Evolutionary conservation across 1,140 invertebrate species (phyloP), one percentile per base, ranked within the genome.

Genomic region (Philopotamus ludificatus): DNA sequence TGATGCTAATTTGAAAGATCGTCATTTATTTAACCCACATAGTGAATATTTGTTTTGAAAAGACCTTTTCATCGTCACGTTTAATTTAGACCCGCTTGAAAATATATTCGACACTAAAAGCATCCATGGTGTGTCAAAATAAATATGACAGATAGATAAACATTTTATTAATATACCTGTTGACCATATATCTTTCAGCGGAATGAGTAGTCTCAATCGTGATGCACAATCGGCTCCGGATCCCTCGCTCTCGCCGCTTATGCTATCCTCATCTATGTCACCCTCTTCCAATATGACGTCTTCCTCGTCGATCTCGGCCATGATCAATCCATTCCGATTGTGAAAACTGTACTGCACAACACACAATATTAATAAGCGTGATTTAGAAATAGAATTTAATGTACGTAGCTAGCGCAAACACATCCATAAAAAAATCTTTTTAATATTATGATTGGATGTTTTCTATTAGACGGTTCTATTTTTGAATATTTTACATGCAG

Each of bases 211-310:
- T 53, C 79, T 72, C 20, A 76, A 66, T 9, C 77, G 71, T 53
- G 78, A 76, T 10, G 77, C 81, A 16, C 78, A 74, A 59, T 82
- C 81, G 26, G 72, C 76, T 10, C 78, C 81, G 3, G 81, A 79
- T 0, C 74, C 81, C 0, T 78, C 78, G 51, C 83, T 81, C 58
- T 85, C 83, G 63, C 82, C 83, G 39, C 82, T 83, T 51, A 85
- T 84, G 71, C 82, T 82, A 2, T 74, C 76, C 25, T 45, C 51
- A 21, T 15, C 28, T 28, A 44, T 20, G 2, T 63, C 54, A 16
- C 47, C 58, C 34, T 65, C 67, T 41, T 51, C 51, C 16, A 41
- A 8, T 1, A 16, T 25, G 18, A 26, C 39, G 77, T 76, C 47
- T 77, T 76, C 2, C 68, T 62, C 65, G 74, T 63, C 53, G 76